phyloP scores from a whole-genome alignment of 2,888 invertebrate species.

The Micoletzkya japonica region DNA sequence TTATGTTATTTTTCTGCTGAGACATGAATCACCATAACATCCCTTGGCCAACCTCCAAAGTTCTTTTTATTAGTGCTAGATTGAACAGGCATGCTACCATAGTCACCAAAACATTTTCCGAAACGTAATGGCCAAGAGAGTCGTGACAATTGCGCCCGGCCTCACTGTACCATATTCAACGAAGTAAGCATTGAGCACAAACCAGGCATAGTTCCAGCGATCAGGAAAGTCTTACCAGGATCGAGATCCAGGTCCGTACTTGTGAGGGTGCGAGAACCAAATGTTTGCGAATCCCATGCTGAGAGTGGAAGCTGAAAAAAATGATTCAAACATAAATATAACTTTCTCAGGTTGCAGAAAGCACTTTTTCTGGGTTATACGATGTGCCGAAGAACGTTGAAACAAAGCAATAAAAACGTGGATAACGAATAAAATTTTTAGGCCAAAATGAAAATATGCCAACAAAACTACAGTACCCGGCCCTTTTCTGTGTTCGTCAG shows the following conservation, averaged over 20 bases:
- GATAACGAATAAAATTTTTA: constrained; percentile 7
- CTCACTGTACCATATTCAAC: background rate
- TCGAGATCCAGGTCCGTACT: constrained; percentile 95
- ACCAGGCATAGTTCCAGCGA: background rate
- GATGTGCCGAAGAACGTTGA: too few species aligned
- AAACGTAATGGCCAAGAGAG: too few species aligned
- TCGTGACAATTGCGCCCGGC: background rate
- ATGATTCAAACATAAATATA: background rate
- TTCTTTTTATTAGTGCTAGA: too few species aligned
- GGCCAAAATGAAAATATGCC: background rate
- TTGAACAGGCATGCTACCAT: too few species aligned
- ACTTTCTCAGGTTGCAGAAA: background rate
- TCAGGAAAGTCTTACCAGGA: constrained; percentile 72
- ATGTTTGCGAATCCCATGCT: constrained; percentile 88
- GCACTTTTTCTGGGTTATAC: background rate
- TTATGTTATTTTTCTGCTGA: too few species aligned
- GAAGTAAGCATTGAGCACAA: background rate
- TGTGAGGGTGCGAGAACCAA: constrained; percentile 95
- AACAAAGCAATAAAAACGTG: background rate
- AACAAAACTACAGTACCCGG: background rate
- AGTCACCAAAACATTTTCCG: too few species aligned
- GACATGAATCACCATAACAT: too few species aligned
- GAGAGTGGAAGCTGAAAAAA: background rate
- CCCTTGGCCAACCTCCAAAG: too few species aligned
- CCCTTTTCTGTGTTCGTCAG: too few species aligned